Percentiles rank a stretch among this genome's conserved stretches.
Conservation (phyloP, 2,797 vertebrate genomes). For the Pipistrellus nathusii region DNA sequence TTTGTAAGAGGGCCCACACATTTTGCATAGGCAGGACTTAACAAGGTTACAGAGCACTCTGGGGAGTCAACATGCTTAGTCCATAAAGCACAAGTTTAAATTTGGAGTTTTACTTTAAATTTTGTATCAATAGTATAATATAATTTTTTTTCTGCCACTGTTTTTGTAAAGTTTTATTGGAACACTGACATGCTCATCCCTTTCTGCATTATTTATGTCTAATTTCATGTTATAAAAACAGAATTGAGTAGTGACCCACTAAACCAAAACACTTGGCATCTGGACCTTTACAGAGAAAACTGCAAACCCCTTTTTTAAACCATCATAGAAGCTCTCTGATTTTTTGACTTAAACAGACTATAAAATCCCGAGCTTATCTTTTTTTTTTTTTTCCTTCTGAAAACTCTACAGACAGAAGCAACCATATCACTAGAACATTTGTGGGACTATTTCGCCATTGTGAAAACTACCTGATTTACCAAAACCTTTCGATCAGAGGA, state of each 20-base stretch:
- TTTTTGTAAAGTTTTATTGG: conserved; percentile 12
- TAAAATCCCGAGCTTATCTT: neutral
- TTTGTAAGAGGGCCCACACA: neutral
- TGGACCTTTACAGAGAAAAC: neutral
- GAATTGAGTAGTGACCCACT: neutral
- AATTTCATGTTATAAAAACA: neutral
- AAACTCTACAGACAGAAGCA: neutral
- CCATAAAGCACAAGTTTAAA: neutral
- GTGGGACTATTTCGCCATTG: neutral
- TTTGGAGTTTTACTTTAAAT: neutral
- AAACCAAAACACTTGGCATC: neutral
- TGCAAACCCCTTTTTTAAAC: neutral
- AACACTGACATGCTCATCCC: neutral
- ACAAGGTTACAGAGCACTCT: neutral
- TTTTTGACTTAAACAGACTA: neutral
- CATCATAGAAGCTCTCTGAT: neutral
- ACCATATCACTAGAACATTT: neutral
- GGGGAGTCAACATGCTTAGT: neutral
- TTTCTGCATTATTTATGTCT: neutral
- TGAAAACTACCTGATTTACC: neutral
- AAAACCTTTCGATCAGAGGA: neutral
- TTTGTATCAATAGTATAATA: neutral
- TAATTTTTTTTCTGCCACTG: neutral
- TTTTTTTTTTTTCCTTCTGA: neutral
- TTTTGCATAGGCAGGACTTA: neutral